Percentiles rank a stretch among this genome's conserved stretches.
phyloP scores from a whole-genome alignment of 1,140 invertebrate species.

The Bombus ignitus region DNA sequence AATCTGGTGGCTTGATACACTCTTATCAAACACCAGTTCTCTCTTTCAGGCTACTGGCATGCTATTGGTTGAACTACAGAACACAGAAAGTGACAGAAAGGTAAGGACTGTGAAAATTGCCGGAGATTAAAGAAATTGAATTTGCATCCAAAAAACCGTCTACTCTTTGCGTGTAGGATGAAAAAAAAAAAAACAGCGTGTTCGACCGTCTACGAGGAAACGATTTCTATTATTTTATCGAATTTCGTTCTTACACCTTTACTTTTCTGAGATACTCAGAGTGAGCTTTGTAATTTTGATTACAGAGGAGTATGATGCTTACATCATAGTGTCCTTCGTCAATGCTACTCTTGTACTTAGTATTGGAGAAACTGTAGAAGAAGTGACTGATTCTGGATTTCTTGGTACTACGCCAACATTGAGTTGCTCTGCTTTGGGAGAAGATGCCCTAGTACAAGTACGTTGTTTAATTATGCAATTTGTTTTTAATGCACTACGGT shows the following conservation, averaged over 20 bases:
- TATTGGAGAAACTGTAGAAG: slow-evolving; percentile 99
- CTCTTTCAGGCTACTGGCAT: slow-evolving; percentile 84
- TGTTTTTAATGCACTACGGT: slow-evolving; percentile 71
- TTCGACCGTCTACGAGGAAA: slow-evolving; percentile 26
- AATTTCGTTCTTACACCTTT: slow-evolving; percentile 26
- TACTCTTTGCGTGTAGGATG: slow-evolving; percentile 52
- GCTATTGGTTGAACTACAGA: slow-evolving; percentile 78
- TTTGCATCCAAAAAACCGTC: slow-evolving; percentile 40
- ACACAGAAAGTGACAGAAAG: slow-evolving; percentile 74
- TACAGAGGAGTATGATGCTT: slow-evolving; percentile 99
- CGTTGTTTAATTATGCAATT: slow-evolving; percentile 32
- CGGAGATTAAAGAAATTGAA: slow-evolving; percentile 55
- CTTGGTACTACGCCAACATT: slow-evolving; percentile 98
- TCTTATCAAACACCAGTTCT: slow-evolving; percentile 88
- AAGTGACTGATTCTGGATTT: slow-evolving; percentile 99
- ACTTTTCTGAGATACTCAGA: slow-evolving; percentile 53
- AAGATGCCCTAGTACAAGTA: slow-evolving; percentile 98
- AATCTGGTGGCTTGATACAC: slow-evolving; percentile 83
- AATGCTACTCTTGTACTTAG: slow-evolving; percentile 99
- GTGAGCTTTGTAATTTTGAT: slow-evolving; percentile 83
- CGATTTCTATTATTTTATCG: slow-evolving; percentile 20
- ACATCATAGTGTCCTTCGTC: slow-evolving; percentile 99
- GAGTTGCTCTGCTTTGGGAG: slow-evolving; percentile 97
- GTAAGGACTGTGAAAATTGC: slow-evolving; percentile 75
- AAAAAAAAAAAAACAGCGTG: slow-evolving; percentile 27